Conservation (phyloP, 1,140 invertebrate genomes). For the Subanguina moxae region DNA sequence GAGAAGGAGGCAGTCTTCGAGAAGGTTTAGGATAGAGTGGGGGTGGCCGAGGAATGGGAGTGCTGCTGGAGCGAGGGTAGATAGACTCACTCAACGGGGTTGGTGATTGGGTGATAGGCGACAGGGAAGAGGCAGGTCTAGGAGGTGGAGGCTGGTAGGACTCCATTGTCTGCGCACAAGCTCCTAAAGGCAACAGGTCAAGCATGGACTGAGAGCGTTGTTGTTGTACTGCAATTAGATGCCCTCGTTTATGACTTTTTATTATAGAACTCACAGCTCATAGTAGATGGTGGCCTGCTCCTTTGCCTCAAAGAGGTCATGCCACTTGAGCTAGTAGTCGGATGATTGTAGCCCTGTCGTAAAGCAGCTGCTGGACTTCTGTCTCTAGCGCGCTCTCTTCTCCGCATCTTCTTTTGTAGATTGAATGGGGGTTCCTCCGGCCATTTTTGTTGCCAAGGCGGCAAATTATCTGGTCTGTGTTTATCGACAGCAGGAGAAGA, state of each 20-base stretch:
- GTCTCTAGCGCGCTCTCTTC: slow-evolving; percentile 26
- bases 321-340: background rate
- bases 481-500: background rate
- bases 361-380: slow-evolving; percentile 6
- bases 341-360: slow-evolving; percentile 1
- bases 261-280: too few species aligned
- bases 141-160: background rate
- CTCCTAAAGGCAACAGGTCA: background rate
- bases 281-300: too few species aligned
- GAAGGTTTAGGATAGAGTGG: too few species aligned
- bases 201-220: background rate
- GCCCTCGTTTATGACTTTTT: background rate
- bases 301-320: background rate
- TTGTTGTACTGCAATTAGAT: background rate
- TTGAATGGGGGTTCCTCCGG: slow-evolving; percentile 1
- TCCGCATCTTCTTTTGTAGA: background rate
- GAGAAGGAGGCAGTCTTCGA: too few species aligned
- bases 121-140: too few species aligned
- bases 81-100: too few species aligned
- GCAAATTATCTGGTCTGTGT: background rate
- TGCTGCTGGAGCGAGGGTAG: too few species aligned
- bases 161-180: background rate
- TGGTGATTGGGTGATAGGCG: too few species aligned
- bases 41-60: too few species aligned
- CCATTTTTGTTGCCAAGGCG: slow-evolving; percentile 3